Percentiles rank a stretch among this genome's conserved stretches.
These are phyloP conservation scores for Plagodis dolabraria DNA, from an alignment of 2,888 invertebrate genomes.

Conservation along the genomic window DNA sequence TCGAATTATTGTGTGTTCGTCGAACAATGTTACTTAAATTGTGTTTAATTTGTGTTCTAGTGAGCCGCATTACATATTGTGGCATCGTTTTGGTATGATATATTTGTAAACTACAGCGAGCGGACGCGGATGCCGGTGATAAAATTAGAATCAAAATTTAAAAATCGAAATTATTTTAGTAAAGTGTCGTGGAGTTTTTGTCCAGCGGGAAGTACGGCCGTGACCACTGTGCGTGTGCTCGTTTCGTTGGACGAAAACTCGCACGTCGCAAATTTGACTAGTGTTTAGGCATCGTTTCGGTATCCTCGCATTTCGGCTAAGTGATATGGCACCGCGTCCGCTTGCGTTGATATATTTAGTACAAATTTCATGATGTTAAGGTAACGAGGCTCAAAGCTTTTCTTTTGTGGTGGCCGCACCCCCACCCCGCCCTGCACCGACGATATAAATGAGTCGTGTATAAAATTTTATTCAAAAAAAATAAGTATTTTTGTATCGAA, in stretches of 20 bases:
- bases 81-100: slow-evolving; percentile 72
- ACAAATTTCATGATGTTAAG: slow-evolving; percentile 85
- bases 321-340: slow-evolving; percentile 79
- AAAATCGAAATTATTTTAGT: slow-evolving; percentile 81
- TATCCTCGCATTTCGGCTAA: slow-evolving; percentile 85
- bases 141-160: slow-evolving; percentile 80
- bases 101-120: slow-evolving; percentile 81
- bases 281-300: slow-evolving; percentile 83
- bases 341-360: slow-evolving; percentile 83
- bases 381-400: slow-evolving; percentile 85
- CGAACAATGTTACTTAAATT: slow-evolving; percentile 41
- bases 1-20: slow-evolving; percentile 65
- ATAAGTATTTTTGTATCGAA: slow-evolving; percentile 86
- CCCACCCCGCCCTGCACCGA: slow-evolving; percentile 60
- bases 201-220: slow-evolving; percentile 36
- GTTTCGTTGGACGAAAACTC: slow-evolving; percentile 42
- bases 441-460: slow-evolving; percentile 80
- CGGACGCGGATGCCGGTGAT: slow-evolving; percentile 81
- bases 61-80: slow-evolving; percentile 67
- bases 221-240: slow-evolving; percentile 39
- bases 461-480: slow-evolving; percentile 85
- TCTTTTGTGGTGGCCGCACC: slow-evolving; percentile 73
- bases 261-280: slow-evolving; percentile 66
- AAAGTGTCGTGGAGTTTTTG: slow-evolving; percentile 50
- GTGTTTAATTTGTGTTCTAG: slow-evolving; percentile 63